phyloP scores from a whole-genome alignment of 2,113 vertebrate species.

The Atlantisia rogersi region DNA sequence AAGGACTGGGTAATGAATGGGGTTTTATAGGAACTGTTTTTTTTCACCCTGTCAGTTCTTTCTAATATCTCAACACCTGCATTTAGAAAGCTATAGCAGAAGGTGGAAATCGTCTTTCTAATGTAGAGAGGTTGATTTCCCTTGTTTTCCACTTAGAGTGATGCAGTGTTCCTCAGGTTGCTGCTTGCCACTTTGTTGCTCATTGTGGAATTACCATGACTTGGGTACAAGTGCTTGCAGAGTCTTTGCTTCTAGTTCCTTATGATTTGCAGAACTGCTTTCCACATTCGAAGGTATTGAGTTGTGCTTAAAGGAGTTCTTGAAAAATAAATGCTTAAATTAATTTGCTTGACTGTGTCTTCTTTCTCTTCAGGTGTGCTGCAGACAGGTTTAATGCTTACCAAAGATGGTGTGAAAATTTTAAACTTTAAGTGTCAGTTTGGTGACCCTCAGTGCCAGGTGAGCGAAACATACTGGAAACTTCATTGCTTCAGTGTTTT shows the following conservation, averaged over 20 bases:
- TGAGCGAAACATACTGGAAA: constrained; percentile 30
- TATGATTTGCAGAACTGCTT: neutral
- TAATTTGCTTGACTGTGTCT: neutral
- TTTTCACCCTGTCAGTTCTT: neutral
- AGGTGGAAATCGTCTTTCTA: neutral
- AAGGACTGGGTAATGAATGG: neutral
- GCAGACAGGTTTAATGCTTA: constrained; percentile 88
- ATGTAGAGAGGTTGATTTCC: neutral
- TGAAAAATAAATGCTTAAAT: neutral
- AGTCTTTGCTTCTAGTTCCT: neutral
- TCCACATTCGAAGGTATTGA: neutral
- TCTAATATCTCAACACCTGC: neutral
- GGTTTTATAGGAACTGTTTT: neutral
- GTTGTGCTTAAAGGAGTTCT: neutral
- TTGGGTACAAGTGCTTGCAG: neutral
- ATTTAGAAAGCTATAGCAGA: neutral
- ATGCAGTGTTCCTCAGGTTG: neutral
- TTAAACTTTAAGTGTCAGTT: constrained; percentile 90
- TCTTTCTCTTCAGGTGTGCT: constrained; percentile 80
- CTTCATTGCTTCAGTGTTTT: neutral
- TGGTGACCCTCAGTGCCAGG: constrained; percentile 90
- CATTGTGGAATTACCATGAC: neutral
- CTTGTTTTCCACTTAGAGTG: neutral
- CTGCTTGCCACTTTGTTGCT: neutral
- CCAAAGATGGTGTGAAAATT: constrained; percentile 82